Conservation (phyloP, 2,888 invertebrate genomes). For the Ephialtes manifestator region DNA sequence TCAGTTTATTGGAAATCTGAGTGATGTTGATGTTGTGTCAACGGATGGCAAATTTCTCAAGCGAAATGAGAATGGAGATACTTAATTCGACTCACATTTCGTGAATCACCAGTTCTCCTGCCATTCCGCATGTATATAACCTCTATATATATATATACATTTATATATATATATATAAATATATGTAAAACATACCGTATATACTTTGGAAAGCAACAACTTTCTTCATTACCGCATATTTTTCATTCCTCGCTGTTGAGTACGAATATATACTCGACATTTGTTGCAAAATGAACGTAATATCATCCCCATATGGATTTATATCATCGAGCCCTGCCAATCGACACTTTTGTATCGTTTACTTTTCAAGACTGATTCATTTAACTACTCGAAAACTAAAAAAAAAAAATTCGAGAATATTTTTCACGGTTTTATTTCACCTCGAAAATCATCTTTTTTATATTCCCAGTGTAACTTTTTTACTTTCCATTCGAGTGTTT, state of each 20-base stretch:
- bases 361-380: slow-evolving; percentile 80
- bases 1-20: slow-evolving; percentile 32
- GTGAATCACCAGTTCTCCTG: slow-evolving; percentile 53
- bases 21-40: slow-evolving; percentile 56
- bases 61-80: slow-evolving; percentile 28
- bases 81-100: slow-evolving; percentile 50
- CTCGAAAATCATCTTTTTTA: slow-evolving; percentile 18
- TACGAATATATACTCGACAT: slow-evolving; percentile 11
- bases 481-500: slow-evolving; percentile 13
- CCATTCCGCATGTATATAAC: slow-evolving; percentile 69
- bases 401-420: slow-evolving; percentile 33
- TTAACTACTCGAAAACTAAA: slow-evolving; percentile 68
- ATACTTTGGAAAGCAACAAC: slow-evolving; percentile 51
- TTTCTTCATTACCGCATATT: slow-evolving; percentile 48
- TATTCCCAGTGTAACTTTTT: slow-evolving; percentile 34
- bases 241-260: slow-evolving; percentile 36
- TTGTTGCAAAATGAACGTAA: slow-evolving; percentile 44
- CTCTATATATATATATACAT: slow-evolving; percentile 29
- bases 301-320: slow-evolving; percentile 38
- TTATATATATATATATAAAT: slow-evolving; percentile 25
- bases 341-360: slow-evolving; percentile 69
- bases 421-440: slow-evolving; percentile 34
- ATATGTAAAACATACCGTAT: slow-evolving; percentile 47
- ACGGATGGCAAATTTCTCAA: slow-evolving; percentile 38
- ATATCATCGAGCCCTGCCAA: slow-evolving; percentile 60